Evolutionary conservation across 2,888 invertebrate genomes (phyloP).

Genomic region (Acronicta alni): DNA sequence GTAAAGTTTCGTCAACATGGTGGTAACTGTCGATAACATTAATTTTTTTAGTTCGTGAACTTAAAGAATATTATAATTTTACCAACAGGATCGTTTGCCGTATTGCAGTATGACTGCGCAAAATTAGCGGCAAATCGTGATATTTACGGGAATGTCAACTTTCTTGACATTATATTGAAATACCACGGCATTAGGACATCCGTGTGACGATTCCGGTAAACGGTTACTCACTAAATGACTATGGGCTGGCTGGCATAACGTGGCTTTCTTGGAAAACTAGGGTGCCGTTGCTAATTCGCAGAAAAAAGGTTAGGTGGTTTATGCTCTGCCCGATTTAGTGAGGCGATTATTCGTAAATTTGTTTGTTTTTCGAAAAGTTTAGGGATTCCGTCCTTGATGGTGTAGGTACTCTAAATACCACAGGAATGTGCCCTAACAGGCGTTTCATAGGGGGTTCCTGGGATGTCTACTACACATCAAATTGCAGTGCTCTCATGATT

Average conservation of each 20-base stretch:
- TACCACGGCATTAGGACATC: slow-evolving; percentile 61
- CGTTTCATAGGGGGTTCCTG: no score
- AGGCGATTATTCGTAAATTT: neutral
- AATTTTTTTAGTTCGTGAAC: no score
- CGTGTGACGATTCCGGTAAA: slow-evolving; percentile 22
- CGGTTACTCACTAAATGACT: slow-evolving; percentile 29
- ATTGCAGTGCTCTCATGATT: no score
- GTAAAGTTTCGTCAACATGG: no score
- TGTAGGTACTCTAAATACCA: no score
- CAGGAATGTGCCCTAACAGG: no score
- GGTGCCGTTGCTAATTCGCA: neutral
- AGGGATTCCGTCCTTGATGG: neutral
- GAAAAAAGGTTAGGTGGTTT: slow-evolving; percentile 2
- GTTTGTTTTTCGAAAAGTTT: neutral
- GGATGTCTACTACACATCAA: no score
- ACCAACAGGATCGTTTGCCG: slow-evolving; percentile 18
- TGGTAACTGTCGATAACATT: no score
- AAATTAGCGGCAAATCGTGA: slow-evolving; percentile 50
- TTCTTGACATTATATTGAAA: slow-evolving; percentile 67
- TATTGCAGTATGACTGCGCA: slow-evolving; percentile 48
- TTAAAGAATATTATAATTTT: slow-evolving; percentile 6
- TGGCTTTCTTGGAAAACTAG: slow-evolving; percentile 26
- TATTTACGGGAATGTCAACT: slow-evolving; percentile 71
- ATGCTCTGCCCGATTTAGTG: neutral
- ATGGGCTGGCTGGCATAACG: neutral